Base-by-base conservation (phyloP, 2,888 invertebrate species). In the Pammene fasciana region DNA sequence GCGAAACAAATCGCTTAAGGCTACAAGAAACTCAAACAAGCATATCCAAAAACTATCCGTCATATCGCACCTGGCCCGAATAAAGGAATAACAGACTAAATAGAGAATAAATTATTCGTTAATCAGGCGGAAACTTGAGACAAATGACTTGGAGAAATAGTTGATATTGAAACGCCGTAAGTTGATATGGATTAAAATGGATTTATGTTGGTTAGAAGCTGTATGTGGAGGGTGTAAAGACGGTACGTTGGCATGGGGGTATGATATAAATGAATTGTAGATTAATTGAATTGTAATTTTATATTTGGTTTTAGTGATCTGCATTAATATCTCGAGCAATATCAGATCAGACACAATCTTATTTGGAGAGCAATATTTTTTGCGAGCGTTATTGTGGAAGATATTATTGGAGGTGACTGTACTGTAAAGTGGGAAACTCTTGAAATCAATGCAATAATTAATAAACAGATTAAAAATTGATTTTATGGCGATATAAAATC, bases 51-150 rank as follows among this genome's bases (percentile, higher is more conserved):
- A 75, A 72, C 71, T 59, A 71, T 55, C 55, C 52, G 72, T 75
- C 73, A 73, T 60, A 71, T 71, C 60, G 73, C 81, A 83, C 80
- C 83, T 81, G 82, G 84, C 74, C 16, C 10, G 54, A 36, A 34
- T 54, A 54, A 54, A 36, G 11, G 50, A 61, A 48, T 50, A 43
- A 57, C 8, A 45, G 13, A 62, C 61, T 71, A 36, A 26, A 34
- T 45, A 38, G 14, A 50, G 56, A 65, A 68, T 43, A 38, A 57
- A 65, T 70, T 59, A 54, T 48, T 52, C 34, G 41, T 65, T 48
- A 65, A 65, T 65, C 65, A 70, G 55, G 60, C 70, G 70, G 57
- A 70, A 70, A 65, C 7, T 36, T 52, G 52, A 67, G 52, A 65
- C 57, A 59, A 65, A 65, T 65, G 45, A 59, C 46, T 38, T 2